A percentile compares a stretch with the other conserved stretches of the same genome.
Evolutionary conservation across 2,113 vertebrate species (phyloP).

Genomic region (Paedocypris sp.): DNA sequence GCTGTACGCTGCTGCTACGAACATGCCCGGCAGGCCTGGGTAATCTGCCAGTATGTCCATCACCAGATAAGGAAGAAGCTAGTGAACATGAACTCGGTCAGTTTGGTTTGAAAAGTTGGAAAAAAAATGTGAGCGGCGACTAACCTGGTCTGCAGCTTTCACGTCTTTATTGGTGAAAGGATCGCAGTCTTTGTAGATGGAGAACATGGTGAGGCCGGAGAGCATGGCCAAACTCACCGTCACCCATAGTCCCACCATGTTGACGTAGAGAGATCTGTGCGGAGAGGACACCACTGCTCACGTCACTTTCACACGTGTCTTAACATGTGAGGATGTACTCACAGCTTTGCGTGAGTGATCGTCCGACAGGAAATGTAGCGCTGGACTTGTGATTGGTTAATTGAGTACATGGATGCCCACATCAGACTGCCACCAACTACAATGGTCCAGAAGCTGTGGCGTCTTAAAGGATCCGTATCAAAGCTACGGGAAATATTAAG

Average conservation of each 20-base stretch:
- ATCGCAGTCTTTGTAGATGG: constrained; percentile 66
- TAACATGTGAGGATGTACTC: constrained; percentile 40
- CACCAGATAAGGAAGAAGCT: constrained; percentile 90
- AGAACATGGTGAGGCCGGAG: constrained; percentile 64
- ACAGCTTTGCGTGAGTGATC: constrained; percentile 62
- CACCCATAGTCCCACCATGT: constrained; percentile 61
- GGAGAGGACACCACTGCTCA: neutral
- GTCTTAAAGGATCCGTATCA: constrained; percentile 59
- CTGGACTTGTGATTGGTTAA: constrained; percentile 72
- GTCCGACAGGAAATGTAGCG: constrained; percentile 68
- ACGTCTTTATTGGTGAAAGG: constrained; percentile 53
- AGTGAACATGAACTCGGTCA: neutral
- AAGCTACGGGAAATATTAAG: constrained; percentile 47
- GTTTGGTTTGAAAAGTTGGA: neutral
- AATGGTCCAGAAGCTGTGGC: constrained; percentile 66
- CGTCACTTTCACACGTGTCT: neutral
- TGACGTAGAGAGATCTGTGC: constrained; percentile 62
- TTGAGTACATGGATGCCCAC: constrained; percentile 63
- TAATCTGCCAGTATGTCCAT: constrained; percentile 79
- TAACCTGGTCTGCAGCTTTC: constrained; percentile 55
- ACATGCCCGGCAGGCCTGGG: constrained; percentile 86
- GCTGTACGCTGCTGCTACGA: constrained; percentile 91
- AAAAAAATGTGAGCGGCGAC: neutral
- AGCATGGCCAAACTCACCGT: constrained; percentile 63
- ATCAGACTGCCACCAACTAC: constrained; percentile 61